Conservation (phyloP, 2,888 invertebrate genomes). For the Meiosimyza decipiens region DNA sequence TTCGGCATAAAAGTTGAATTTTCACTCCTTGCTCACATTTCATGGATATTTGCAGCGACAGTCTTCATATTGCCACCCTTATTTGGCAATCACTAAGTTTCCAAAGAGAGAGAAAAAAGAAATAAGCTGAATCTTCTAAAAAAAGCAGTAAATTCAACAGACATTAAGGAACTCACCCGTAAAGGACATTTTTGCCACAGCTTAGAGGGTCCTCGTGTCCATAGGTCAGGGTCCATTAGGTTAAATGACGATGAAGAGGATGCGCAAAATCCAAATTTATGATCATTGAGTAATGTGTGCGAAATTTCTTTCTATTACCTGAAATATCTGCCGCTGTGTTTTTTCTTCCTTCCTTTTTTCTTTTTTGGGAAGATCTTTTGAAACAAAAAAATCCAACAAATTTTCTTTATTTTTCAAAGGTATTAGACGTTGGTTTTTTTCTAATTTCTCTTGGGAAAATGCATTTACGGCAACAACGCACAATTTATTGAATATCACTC, state of each 20-base stretch:
- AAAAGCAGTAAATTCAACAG: not conserved
- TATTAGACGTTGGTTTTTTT: constrained; percentile 7
- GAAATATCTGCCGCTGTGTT: not conserved
- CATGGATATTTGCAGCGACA: constrained; percentile 42
- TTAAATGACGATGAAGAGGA: constrained; percentile 57
- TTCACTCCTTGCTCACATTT: constrained; percentile 19
- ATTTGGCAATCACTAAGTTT: not conserved
- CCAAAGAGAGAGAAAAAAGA: not conserved
- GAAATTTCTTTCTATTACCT: constrained; percentile 30
- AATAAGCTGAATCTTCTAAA: not conserved
- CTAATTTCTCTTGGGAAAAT: constrained; percentile 6
- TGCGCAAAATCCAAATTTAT: constrained; percentile 44
- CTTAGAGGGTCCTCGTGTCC: constrained; percentile 47
- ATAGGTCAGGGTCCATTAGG: constrained; percentile 63
- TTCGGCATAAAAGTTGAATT: constrained; percentile 13
- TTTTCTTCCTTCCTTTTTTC: constrained; percentile 9
- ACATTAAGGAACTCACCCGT: constrained; percentile 50
- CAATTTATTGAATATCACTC: constrained; percentile 27
- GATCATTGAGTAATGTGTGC: constrained; percentile 50
- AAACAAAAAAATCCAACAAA: constrained; percentile 20
- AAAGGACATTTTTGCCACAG: constrained; percentile 58
- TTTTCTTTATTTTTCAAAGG: constrained; percentile 22
- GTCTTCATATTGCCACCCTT: constrained; percentile 18
- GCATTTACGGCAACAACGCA: constrained; percentile 7
- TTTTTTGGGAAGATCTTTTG: not conserved